Conservation (phyloP, 23 tunicate species). For the Phallusia fumigata region DNA sequence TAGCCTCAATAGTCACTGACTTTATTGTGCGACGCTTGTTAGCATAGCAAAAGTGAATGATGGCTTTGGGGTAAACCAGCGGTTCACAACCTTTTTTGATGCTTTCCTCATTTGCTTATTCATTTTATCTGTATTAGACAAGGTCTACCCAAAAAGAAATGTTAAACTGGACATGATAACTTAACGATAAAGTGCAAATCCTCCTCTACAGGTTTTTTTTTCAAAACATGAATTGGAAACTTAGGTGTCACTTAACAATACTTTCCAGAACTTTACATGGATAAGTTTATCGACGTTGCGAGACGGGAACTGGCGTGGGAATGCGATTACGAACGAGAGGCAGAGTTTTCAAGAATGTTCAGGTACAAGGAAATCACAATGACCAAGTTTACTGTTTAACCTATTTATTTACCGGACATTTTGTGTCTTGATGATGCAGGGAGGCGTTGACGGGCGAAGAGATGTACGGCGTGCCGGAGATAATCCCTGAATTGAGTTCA, state of each 20-base stretch:
- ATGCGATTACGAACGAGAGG: slow-evolving; percentile 96
- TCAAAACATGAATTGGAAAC: background rate
- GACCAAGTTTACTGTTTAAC: background rate
- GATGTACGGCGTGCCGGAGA: slow-evolving; percentile 73
- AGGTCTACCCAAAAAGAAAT: too few relatives aligned
- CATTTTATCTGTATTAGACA: too few relatives aligned
- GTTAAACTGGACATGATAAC: too few relatives aligned
- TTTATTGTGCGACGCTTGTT: too few relatives aligned
- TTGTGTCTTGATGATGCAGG: slow-evolving; percentile 19
- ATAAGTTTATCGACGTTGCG: slow-evolving; percentile 94
- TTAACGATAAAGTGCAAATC: too few relatives aligned
- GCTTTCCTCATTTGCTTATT: too few relatives aligned
- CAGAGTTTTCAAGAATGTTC: slow-evolving; percentile 54
- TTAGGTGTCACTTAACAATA: background rate
- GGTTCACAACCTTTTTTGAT: too few relatives aligned
- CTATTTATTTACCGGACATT: background rate
- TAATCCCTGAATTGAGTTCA: slow-evolving; percentile 60
- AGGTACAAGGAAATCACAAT: slow-evolving; percentile 27
- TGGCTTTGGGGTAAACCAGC: too few relatives aligned
- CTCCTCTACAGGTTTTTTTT: too few relatives aligned
- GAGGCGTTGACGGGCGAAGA: slow-evolving; percentile 64
- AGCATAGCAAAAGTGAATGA: too few relatives aligned
- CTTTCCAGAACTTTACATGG: slow-evolving; percentile 73
- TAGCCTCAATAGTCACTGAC: too few relatives aligned
- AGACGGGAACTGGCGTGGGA: slow-evolving; percentile 77